Conservation (phyloP, 2,888 invertebrate genomes). For the Fabriciana adippe region DNA sequence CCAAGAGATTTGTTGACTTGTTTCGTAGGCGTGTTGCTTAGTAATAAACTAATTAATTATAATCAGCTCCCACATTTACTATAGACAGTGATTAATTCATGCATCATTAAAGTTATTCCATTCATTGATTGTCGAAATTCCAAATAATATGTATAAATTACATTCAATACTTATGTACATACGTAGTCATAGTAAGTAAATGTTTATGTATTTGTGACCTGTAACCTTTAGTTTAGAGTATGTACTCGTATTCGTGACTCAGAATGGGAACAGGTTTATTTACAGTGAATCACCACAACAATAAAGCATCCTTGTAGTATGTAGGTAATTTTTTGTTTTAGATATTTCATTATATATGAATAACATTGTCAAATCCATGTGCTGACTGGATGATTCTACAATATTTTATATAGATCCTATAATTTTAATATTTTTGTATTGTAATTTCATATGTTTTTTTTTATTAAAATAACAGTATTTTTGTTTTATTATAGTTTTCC, state of each 20-base stretch:
- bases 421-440: too few species aligned
- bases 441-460: too few species aligned
- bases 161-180: too few species aligned
- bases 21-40: background rate
- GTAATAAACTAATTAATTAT: constrained; percentile 4
- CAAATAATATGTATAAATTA: too few species aligned
- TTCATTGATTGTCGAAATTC: background rate
- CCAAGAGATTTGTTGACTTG: background rate
- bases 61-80: background rate
- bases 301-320: constrained; percentile 15
- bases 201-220: too few species aligned
- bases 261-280: constrained; percentile 34
- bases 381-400: too few species aligned
- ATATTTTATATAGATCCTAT: too few species aligned
- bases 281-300: constrained; percentile 31
- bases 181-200: too few species aligned
- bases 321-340: background rate
- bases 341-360: too few species aligned
- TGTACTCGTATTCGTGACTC: constrained; percentile 28
- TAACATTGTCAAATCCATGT: too few species aligned
- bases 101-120: background rate
- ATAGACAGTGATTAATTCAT: background rate
- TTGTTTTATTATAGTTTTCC: too few species aligned
- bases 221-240: background rate
- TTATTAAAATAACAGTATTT: too few species aligned